phyloP scores from a whole-genome alignment of 2,113 vertebrate genomes.

The Aldabrachelys gigantea region DNA sequence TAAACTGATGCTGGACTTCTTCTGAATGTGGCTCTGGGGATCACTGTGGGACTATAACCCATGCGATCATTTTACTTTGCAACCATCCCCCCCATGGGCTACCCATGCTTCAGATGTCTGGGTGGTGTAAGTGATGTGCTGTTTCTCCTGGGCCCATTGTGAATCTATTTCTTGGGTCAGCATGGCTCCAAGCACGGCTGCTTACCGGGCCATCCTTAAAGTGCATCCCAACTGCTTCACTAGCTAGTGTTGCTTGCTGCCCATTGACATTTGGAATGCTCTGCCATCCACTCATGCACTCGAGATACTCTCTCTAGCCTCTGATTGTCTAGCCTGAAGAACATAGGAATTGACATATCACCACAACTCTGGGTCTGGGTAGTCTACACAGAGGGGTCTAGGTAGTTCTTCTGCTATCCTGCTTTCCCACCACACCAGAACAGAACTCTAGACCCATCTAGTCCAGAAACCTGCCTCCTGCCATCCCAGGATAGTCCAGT shows the following conservation, averaged over 20 bases:
- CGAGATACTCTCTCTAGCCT: background rate
- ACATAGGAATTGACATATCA: background rate
- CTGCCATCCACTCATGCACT: background rate
- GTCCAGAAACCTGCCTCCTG: background rate
- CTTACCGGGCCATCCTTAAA: background rate
- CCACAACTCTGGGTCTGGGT: background rate
- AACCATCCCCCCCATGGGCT: background rate
- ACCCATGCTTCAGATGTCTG: background rate
- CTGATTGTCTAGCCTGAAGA: background rate
- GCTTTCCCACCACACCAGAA: background rate
- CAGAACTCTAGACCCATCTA: background rate
- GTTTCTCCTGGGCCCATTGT: background rate
- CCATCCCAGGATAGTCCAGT: background rate
- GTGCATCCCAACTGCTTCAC: background rate
- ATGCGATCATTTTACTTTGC: background rate
- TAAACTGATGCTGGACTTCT: background rate
- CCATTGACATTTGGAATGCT: background rate
- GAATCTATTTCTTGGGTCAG: fast-evolving
- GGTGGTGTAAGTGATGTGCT: background rate
- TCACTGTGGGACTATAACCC: background rate
- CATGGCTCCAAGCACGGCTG: background rate
- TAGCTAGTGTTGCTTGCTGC: background rate
- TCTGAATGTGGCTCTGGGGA: background rate
- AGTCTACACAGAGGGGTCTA: background rate
- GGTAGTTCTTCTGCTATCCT: background rate